phyloP scores from a whole-genome alignment of 2,888 invertebrate species.

The Malthinus seriepunctatus region DNA sequence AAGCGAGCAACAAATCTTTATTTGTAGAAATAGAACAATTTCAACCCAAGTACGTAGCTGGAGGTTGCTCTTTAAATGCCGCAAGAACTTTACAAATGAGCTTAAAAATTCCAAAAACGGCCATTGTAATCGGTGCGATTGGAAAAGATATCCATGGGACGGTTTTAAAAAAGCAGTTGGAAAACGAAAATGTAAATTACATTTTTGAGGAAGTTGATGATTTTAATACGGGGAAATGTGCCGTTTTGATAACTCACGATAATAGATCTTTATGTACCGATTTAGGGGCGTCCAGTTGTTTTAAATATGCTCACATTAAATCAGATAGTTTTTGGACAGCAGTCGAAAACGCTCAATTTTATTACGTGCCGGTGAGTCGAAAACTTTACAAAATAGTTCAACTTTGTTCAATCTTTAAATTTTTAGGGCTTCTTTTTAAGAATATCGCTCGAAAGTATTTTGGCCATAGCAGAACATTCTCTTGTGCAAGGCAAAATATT shows the following conservation, averaged over 20 bases:
- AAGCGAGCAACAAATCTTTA: conserved; percentile 17
- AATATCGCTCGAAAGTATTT: conserved; percentile 31
- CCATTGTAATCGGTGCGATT: conserved; percentile 34
- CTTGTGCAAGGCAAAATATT: conserved; percentile 30
- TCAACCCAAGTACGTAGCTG: conserved; percentile 27
- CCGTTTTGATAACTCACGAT: conserved; percentile 33
- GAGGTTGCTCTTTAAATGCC: conserved; percentile 39
- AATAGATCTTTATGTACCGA: conserved; percentile 39
- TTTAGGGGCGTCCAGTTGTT: conserved; percentile 36
- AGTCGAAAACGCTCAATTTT: conserved; percentile 25
- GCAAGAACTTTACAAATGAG: conserved; percentile 33
- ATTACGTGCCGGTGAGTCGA: conserved; percentile 39
- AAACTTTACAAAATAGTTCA: neutral
- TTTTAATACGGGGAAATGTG: conserved; percentile 35
- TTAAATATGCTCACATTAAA: conserved; percentile 25
- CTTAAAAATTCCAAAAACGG: conserved; percentile 12
- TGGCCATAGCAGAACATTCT: conserved; percentile 27
- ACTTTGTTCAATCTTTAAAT: neutral
- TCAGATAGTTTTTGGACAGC: conserved; percentile 9
- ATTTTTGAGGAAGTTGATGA: conserved; percentile 25
- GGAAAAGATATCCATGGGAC: conserved; percentile 34
- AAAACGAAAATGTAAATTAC: conserved; percentile 27
- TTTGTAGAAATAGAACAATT: conserved; percentile 28
- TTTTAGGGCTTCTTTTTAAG: conserved; percentile 41
- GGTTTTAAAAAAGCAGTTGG: conserved; percentile 29